Evolutionary conservation across 1,140 invertebrate species (phyloP).

Genomic region (Drosophila mauritiana): DNA sequence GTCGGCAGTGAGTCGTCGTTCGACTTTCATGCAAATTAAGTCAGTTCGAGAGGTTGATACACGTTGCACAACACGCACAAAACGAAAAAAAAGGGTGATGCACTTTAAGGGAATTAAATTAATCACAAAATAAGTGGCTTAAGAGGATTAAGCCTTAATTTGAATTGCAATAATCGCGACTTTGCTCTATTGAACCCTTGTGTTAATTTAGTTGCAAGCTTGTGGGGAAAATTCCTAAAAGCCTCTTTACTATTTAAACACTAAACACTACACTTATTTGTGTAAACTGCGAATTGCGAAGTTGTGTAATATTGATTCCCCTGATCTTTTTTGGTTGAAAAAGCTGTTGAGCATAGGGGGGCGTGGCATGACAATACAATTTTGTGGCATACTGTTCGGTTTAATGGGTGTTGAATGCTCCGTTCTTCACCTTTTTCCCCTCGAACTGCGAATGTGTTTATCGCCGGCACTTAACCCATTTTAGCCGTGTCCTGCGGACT

Average conservation of each 20-base stretch:
- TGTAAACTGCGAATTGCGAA: too few relatives aligned
- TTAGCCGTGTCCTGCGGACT: slow-evolving; percentile 18
- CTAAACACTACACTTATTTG: too few relatives aligned
- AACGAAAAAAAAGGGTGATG: not conserved
- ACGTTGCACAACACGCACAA: not conserved
- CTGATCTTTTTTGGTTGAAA: too few relatives aligned
- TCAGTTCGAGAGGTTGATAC: slow-evolving; percentile 7
- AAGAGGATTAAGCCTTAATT: not conserved
- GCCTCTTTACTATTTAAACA: too few relatives aligned
- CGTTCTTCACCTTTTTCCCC: not conserved
- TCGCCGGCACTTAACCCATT: slow-evolving; percentile 50
- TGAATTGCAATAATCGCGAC: too few relatives aligned
- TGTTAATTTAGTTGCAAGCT: too few relatives aligned
- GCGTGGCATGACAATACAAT: slow-evolving; percentile 27
- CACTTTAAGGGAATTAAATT: slow-evolving; percentile 3
- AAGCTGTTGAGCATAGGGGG: not conserved
- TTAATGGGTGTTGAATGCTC: slow-evolving; percentile 40
- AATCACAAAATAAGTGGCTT: not conserved
- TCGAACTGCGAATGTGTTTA: slow-evolving; percentile 40
- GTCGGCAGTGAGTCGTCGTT: not conserved
- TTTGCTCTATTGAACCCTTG: too few relatives aligned
- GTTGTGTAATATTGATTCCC: too few relatives aligned
- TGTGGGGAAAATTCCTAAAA: too few relatives aligned
- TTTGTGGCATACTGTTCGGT: not conserved
- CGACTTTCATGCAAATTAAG: slow-evolving; percentile 37